These are phyloP conservation scores for Brachyhypopomus occidentalis DNA, from an alignment of 2,113 vertebrate genomes.

Conservation along the genomic window DNA sequence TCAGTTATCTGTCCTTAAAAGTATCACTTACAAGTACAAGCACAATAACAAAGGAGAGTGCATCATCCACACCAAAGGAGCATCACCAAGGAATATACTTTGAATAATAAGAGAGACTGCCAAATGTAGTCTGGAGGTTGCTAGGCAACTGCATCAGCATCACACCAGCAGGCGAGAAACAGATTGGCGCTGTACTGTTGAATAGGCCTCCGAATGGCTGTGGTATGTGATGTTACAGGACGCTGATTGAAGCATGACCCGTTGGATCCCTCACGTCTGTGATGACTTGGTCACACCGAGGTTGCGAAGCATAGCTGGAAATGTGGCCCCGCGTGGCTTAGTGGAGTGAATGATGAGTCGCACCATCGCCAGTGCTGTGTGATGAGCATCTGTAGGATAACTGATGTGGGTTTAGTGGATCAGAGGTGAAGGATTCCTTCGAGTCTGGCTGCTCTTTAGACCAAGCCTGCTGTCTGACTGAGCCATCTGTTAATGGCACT, in stretches of 20 bases:
- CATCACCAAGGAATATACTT: constrained; percentile 56
- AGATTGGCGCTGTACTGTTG: constrained; percentile 11
- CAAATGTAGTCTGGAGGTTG: constrained; percentile 65
- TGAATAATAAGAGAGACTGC: constrained; percentile 57
- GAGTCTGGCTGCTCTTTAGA: not conserved
- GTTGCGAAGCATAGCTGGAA: not conserved
- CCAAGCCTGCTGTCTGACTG: not conserved
- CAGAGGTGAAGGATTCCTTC: not conserved
- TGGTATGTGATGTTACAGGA: constrained; percentile 7
- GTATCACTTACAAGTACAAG: constrained; percentile 13
- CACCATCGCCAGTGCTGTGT: not conserved
- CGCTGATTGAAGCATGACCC: not conserved
- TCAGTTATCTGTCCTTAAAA: constrained; percentile 43
- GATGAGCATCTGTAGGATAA: not conserved
- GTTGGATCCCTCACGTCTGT: constrained; percentile 4
- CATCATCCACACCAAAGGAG: constrained; percentile 32
- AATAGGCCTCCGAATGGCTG: constrained; percentile 4
- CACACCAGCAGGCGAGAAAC: constrained; percentile 55
- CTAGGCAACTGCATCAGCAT: constrained; percentile 73
- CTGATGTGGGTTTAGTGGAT: not conserved
- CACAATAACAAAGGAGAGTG: constrained; percentile 4
- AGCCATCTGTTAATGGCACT: not conserved
- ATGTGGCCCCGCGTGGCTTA: not conserved
- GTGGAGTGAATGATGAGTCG: constrained; percentile 11
- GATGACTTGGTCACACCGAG: not conserved